phyloP scores from a whole-genome alignment of 2,888 invertebrate genomes.

The Drosophila putrida region DNA sequence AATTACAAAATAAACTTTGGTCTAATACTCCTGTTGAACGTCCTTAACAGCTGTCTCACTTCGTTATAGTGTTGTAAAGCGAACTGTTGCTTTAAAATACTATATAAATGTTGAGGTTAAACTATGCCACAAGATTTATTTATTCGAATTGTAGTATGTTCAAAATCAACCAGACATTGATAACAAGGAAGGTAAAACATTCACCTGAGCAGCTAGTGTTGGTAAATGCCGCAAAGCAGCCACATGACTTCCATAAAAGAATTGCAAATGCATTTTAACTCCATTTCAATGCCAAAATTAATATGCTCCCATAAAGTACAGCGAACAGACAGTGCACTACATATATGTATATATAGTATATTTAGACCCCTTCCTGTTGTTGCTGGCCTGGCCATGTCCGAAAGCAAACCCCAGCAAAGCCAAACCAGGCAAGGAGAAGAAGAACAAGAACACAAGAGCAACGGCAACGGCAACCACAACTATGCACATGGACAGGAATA shows the following conservation, averaged over 20 bases:
- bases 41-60: background rate
- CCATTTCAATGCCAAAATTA: constrained; percentile 75
- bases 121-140: constrained; percentile 8
- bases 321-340: constrained; percentile 32
- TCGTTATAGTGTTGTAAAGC: background rate
- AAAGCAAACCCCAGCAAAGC: constrained; percentile 2
- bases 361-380: constrained; percentile 1
- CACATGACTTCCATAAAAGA: constrained; percentile 56
- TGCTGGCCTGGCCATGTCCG: constrained; percentile 1
- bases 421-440: constrained; percentile 1
- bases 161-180: constrained; percentile 10
- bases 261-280: constrained; percentile 71
- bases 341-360: background rate
- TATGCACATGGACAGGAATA: constrained; percentile 72
- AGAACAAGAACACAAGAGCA: constrained; percentile 32
- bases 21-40: background rate
- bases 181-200: constrained; percentile 5
- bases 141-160: background rate
- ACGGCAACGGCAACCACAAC: constrained; percentile 62
- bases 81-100: background rate
- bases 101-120: background rate
- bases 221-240: constrained; percentile 48
- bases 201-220: constrained; percentile 34
- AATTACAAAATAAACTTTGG: background rate
- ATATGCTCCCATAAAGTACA: constrained; percentile 73